Evolutionary conservation across 92 coral and sea anemone species (phyloP), one percentile per base, ranked within the genome.

Genomic region (Scolanthus callimorphus): DNA sequence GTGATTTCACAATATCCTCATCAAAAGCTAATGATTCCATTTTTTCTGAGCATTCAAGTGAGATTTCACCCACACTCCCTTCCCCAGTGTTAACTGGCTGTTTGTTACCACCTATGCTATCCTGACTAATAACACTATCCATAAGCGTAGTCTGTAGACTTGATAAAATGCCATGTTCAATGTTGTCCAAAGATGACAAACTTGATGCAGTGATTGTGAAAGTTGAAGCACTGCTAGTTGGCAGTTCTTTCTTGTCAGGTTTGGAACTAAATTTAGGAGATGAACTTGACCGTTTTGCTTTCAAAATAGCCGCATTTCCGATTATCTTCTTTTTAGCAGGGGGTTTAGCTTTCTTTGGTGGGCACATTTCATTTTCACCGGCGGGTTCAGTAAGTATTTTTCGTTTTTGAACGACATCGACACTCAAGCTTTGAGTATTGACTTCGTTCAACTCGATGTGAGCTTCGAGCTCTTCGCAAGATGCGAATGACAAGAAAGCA

Each of bases 401-500:
- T 1, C 85, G 79, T 24, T 81, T 86, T 29, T 39, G 70, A 1
- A 89, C 85, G 39, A 81, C 79, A 73, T 70, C 59, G n/a, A 86
- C 49, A 46, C 82, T 86, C 26, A 81, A 60, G 44, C 77, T 65
- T 15, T 64, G 53, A 27, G 81, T 47, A 24, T 72, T 81, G 38
- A 60, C 63, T 68, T 86, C 95, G 64, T 77, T 73, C 47, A 54
- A 69, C 39, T 70, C 89, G 73, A 86, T 77, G 70, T 86, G 95
- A 60, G 73, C 30, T 51, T 86, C 82, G 48, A 86, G 89, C 29
- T 77, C 89, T 19, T 59, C 78, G 29, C 69, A 63, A 17, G 77
- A 76, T 21, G 81, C 68, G 68, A 86, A 86, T 10, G 95, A 81
- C 27, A 81, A 47, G 37, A 86, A 86, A 21, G 89, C 95, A 73